A percentile compares a stretch with the other conserved stretches of the same genome.
Conservation (phyloP, 2,888 invertebrate genomes). For the Ecliptopera silaceata region DNA sequence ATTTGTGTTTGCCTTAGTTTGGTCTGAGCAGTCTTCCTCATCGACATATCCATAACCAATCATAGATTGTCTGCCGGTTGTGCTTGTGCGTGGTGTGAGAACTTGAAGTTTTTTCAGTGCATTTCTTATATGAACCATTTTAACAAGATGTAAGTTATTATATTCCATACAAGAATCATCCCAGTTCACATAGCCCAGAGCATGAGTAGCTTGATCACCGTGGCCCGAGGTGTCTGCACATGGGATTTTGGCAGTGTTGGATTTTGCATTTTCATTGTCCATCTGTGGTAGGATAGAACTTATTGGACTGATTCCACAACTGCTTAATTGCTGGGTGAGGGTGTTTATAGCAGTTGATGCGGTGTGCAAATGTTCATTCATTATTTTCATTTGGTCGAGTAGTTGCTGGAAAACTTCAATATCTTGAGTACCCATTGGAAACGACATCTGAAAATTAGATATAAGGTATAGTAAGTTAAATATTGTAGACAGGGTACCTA, state of each 20-base stretch:
- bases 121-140: background rate
- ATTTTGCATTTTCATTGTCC: background rate
- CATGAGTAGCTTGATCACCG: background rate
- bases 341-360: conserved; percentile 2
- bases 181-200: conserved; percentile 11
- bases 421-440: background rate
- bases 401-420: background rate
- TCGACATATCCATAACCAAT: background rate
- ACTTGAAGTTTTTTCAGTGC: background rate
- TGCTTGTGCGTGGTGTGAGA: background rate
- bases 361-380: conserved; percentile 2
- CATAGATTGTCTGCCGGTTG: background rate
- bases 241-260: background rate
- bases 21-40: background rate
- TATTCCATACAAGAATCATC: background rate
- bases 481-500: too few species aligned
- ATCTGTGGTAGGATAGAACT: background rate
- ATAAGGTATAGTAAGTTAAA: background rate
- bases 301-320: background rate
- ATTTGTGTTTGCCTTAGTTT: background rate
- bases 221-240: background rate
- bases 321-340: conserved; percentile 4
- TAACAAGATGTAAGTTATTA: background rate
- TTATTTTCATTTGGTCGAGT: background rate
- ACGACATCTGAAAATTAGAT: background rate